Percentiles rank a stretch among this genome's conserved stretches.
Conservation (phyloP, 2,113 vertebrate genomes). For the Cyanoderma ruficeps region DNA sequence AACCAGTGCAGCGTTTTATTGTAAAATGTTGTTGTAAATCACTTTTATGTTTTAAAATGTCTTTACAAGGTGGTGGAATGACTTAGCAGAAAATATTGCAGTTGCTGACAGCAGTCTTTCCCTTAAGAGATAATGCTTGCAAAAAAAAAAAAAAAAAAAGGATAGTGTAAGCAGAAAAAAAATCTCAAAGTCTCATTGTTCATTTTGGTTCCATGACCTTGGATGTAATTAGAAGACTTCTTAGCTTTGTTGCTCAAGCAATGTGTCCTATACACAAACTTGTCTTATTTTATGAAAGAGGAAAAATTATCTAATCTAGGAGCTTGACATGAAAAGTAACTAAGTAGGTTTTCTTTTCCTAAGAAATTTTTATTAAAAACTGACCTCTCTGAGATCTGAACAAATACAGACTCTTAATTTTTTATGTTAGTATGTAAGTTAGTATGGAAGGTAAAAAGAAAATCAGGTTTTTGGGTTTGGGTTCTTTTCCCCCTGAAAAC, state of each 20-base stretch:
- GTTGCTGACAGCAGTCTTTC: conserved; percentile 41
- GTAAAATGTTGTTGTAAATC: conserved; percentile 31
- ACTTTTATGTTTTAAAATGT: conserved; percentile 35
- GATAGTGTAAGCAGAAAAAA: conserved; percentile 44
- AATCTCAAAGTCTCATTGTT: background rate
- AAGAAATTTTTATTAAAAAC: background rate
- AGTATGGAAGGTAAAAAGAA: background rate
- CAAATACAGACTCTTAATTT: background rate
- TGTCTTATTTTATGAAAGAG: background rate
- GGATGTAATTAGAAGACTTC: background rate
- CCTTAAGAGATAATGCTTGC: conserved; percentile 20
- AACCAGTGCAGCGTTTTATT: conserved; percentile 25
- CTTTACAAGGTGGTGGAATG: conserved; percentile 54
- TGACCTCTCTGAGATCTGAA: background rate
- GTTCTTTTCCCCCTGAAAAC: background rate
- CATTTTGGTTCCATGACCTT: conserved; percentile 19
- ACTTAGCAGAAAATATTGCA: conserved; percentile 48
- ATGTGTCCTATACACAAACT: background rate
- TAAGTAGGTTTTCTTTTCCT: background rate
- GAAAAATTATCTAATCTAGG: background rate
- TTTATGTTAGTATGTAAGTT: background rate
- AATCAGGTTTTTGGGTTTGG: background rate
- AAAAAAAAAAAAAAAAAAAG: conserved; percentile 10
- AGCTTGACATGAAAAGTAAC: background rate
- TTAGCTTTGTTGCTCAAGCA: background rate